Conservation (phyloP, 1,140 invertebrate genomes). For the Rhynchophorus ferrugineus region DNA sequence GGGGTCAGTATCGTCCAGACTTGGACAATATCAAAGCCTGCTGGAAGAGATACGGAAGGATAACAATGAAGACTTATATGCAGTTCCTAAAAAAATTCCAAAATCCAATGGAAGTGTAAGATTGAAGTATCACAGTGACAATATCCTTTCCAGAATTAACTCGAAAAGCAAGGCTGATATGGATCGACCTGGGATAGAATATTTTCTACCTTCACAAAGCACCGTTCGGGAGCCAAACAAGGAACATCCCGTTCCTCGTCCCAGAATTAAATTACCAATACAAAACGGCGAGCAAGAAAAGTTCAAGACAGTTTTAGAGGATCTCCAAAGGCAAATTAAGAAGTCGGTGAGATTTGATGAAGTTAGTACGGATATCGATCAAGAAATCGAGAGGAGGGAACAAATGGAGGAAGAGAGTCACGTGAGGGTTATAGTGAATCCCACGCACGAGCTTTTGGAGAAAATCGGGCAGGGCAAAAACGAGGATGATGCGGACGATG, state of each 20-base stretch:
- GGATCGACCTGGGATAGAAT: constrained; percentile 23
- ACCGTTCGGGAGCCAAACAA: constrained; percentile 10
- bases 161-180: constrained; percentile 26
- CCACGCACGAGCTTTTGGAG: constrained; percentile 16
- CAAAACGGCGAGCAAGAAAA: constrained; percentile 10
- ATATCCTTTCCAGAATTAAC: constrained; percentile 37
- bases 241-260: constrained; percentile 25
- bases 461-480: constrained; percentile 13
- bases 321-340: constrained; percentile 32
- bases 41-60: constrained; percentile 32
- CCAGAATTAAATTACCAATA: constrained; percentile 23
- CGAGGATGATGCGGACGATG: constrained; percentile 13
- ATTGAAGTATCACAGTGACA: constrained; percentile 38
- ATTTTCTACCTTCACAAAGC: constrained; percentile 31
- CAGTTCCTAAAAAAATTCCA: constrained; percentile 24
- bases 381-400: constrained; percentile 13
- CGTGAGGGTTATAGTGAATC: constrained; percentile 20
- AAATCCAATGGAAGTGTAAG: constrained; percentile 26
- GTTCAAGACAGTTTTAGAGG: constrained; percentile 28
- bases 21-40: constrained; percentile 35
- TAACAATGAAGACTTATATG: constrained; percentile 23
- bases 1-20: constrained; percentile 29
- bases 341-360: constrained; percentile 37
- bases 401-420: not conserved
- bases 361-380: constrained; percentile 23